Evolutionary conservation across 2,113 vertebrate species (phyloP).

Genomic region (Hymenochirus boettgeri): DNA sequence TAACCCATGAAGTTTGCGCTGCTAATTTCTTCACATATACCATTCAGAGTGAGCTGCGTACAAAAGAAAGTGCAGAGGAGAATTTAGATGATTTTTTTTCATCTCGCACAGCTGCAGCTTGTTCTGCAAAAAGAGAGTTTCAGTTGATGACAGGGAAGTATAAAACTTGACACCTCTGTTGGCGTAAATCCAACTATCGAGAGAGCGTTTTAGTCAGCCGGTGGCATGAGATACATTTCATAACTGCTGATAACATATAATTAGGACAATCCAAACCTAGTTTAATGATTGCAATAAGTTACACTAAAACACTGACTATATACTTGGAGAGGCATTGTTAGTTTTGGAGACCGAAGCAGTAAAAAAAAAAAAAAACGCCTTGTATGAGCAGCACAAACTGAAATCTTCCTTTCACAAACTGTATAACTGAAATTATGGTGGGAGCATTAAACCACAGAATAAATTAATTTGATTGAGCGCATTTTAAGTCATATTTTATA

Average conservation of each 20-base stretch:
- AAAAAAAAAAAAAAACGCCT: constrained; percentile 49
- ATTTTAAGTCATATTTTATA: no score
- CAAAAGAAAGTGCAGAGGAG: constrained; percentile 56
- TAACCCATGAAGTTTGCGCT: constrained; percentile 44
- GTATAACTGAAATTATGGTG: constrained; percentile 44
- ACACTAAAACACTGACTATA: constrained; percentile 50
- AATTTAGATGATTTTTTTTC: constrained; percentile 64
- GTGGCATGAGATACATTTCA: constrained; percentile 53
- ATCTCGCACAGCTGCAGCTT: constrained; percentile 57
- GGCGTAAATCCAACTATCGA: constrained; percentile 51
- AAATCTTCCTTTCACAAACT: constrained; percentile 50
- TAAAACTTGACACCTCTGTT: constrained; percentile 62
- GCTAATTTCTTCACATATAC: constrained; percentile 46
- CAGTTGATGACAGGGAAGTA: constrained; percentile 63
- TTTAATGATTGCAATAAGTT: constrained; percentile 57
- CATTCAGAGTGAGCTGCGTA: constrained; percentile 52
- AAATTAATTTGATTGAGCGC: constrained; percentile 39
- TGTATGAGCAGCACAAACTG: constrained; percentile 52
- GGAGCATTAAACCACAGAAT: constrained; percentile 57
- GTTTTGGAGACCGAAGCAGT: constrained; percentile 50
- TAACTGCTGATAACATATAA: constrained; percentile 65
- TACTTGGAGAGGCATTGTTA: constrained; percentile 53
- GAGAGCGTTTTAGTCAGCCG: constrained; percentile 53
- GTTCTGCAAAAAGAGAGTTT: constrained; percentile 58
- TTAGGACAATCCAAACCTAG: constrained; percentile 54